Conservation (phyloP, 2,888 invertebrate genomes). For the Epistrophella euchroma region DNA sequence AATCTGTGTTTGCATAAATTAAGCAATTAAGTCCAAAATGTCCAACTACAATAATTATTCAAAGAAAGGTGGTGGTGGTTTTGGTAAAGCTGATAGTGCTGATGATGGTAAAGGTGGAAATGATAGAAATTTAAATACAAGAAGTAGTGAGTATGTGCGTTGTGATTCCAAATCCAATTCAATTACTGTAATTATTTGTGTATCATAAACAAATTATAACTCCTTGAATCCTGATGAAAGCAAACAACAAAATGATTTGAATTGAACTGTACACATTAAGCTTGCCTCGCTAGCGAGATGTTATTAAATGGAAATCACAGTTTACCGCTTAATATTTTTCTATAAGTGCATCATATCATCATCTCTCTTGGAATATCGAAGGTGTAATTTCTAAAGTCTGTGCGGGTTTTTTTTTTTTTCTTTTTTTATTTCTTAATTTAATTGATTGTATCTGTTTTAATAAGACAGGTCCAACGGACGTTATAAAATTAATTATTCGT, state of each 20-base stretch:
- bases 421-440: constrained; percentile 37
- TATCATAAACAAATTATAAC: constrained; percentile 64
- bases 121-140: constrained; percentile 15
- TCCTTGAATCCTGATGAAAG: constrained; percentile 64
- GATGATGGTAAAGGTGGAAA: constrained; percentile 5
- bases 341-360: background rate
- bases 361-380: constrained; percentile 30
- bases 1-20: constrained; percentile 73
- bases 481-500: constrained; percentile 48
- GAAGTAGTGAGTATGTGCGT: constrained; percentile 73
- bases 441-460: constrained; percentile 17
- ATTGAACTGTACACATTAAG: constrained; percentile 59
- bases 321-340: constrained; percentile 49
- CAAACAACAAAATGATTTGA: constrained; percentile 55
- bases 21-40: constrained; percentile 74
- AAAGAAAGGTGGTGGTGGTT: background rate
- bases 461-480: constrained; percentile 10
- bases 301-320: constrained; percentile 65
- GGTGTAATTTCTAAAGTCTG: constrained; percentile 59
- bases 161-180: constrained; percentile 54
- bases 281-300: constrained; percentile 14
- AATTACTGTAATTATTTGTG: constrained; percentile 51
- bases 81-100: background rate
- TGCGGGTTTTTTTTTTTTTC: constrained; percentile 22
- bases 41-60: constrained; percentile 31